A percentile compares a stretch with the other conserved stretches of the same genome.
Evolutionary conservation across 2,797 vertebrate species (phyloP).

Genomic region (Enteromius radiatus): DNA sequence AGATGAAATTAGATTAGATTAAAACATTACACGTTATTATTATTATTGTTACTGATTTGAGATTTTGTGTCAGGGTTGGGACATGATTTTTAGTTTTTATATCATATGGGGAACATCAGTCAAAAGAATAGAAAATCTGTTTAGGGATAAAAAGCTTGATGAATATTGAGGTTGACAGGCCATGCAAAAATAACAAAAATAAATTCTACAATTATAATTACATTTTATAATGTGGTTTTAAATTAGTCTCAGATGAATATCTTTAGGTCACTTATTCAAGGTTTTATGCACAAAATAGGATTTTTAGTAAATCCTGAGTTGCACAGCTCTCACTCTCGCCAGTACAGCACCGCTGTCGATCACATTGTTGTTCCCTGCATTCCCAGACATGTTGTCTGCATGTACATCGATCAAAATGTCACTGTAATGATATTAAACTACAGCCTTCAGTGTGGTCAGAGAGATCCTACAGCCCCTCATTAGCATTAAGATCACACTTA

Average conservation of each 20-base stretch:
- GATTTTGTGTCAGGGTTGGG: background rate
- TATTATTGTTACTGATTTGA: background rate
- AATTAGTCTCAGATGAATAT: background rate
- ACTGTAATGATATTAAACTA: background rate
- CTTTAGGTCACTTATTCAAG: background rate
- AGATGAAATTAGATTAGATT: background rate
- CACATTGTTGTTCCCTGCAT: background rate
- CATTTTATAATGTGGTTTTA: background rate
- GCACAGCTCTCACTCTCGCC: background rate
- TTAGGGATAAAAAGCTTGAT: background rate
- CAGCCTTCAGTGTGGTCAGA: background rate
- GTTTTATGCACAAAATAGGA: background rate
- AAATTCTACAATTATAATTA: background rate
- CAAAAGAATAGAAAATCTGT: background rate
- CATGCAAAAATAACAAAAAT: background rate
- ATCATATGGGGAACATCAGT: background rate
- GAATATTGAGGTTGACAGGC: background rate
- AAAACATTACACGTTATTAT: background rate
- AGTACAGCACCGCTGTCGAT: background rate
- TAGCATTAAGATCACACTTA: constrained; percentile 14
- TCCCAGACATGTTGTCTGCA: constrained; percentile 12
- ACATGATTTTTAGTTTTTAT: background rate
- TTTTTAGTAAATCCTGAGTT: background rate
- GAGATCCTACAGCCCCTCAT: background rate
- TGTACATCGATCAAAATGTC: background rate